Evolutionary conservation across 2,113 vertebrate genomes (phyloP).

Genomic region (Saiga tatarica): DNA sequence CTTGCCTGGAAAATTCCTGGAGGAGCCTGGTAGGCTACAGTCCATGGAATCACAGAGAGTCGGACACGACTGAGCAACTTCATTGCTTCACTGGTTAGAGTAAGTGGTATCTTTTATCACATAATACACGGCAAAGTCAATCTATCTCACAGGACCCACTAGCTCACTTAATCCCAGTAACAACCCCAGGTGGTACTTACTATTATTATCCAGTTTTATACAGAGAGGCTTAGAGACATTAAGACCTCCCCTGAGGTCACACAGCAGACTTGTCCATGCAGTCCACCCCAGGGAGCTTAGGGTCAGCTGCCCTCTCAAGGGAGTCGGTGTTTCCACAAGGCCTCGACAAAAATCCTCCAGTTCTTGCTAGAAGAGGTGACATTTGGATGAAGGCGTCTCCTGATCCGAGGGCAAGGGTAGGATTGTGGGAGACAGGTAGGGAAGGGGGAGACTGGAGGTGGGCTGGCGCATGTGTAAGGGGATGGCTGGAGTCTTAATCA

Average conservation of each 20-base stretch:
- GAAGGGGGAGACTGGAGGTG: background rate
- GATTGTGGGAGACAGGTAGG: background rate
- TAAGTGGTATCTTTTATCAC: background rate
- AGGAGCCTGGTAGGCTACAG: background rate
- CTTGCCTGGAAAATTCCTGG: background rate
- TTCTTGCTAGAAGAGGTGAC: background rate
- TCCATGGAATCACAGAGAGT: background rate
- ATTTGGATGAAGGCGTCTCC: background rate
- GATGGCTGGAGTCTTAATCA: background rate
- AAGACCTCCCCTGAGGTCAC: background rate
- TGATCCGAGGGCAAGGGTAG: background rate
- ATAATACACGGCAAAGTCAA: background rate
- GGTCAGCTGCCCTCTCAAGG: background rate
- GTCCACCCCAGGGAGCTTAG: too few relatives aligned
- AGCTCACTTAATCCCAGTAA: background rate
- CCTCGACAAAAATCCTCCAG: background rate
- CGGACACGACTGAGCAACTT: background rate
- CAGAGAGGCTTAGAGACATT: background rate
- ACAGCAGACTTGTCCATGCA: background rate
- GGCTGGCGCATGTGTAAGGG: accelerated
- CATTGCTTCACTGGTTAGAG: background rate
- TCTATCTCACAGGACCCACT: accelerated
- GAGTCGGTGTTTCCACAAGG: background rate
- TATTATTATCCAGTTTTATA: background rate
- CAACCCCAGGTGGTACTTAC: background rate